These are phyloP conservation scores for Homalodisca vitripennis DNA, from an alignment of 1,140 invertebrate species.

Conservation along the genomic window DNA sequence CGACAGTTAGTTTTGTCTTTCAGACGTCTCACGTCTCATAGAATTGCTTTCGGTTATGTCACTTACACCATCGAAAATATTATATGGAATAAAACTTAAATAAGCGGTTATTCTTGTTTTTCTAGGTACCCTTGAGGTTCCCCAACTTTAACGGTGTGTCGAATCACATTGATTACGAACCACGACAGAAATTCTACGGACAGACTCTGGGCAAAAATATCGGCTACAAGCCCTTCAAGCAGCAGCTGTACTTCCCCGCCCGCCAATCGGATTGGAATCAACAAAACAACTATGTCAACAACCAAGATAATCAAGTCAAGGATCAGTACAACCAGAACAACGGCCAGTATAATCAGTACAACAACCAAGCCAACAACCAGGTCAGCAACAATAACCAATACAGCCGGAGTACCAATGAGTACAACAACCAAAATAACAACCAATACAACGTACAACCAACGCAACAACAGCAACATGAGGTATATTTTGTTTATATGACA, in stretches of 20 bases:
- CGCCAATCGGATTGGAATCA: background rate
- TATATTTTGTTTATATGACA: too few relatives aligned
- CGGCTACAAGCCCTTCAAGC: conserved; percentile 11
- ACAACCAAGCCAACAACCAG: background rate
- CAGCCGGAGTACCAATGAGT: too few relatives aligned
- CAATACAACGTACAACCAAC: background rate
- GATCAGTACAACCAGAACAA: background rate
- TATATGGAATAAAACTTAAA: too few relatives aligned
- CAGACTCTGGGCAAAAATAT: background rate
- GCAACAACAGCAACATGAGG: background rate
- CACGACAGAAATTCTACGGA: background rate
- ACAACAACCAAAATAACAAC: background rate
- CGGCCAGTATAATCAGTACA: background rate
- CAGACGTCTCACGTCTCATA: too few relatives aligned
- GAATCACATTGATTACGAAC: conserved; percentile 7
- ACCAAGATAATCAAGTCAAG: background rate
- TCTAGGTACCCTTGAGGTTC: conserved; percentile 12
- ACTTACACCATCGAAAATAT: too few relatives aligned
- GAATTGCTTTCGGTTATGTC: too few relatives aligned
- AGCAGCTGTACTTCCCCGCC: background rate
- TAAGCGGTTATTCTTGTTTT: too few relatives aligned
- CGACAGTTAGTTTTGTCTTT: too few relatives aligned
- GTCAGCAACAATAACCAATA: background rate
- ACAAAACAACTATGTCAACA: background rate
- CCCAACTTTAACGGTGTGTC: conserved; percentile 1